Percentiles rank a stretch among this genome's conserved stretches.
Conservation (phyloP, 64 coral and sea anemone species). For the Montipora efflorescens region DNA sequence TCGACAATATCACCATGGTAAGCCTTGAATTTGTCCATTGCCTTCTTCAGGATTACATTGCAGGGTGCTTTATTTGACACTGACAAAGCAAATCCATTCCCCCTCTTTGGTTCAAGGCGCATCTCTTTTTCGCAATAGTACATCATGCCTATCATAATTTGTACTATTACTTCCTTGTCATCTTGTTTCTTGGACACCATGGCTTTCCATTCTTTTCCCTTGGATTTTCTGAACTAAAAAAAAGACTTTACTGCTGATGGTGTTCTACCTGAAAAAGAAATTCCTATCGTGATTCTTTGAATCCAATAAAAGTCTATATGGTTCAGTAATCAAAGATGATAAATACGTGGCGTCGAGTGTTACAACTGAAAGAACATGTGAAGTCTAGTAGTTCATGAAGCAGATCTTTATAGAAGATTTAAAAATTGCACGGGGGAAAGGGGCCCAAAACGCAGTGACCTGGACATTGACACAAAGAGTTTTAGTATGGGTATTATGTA, state of each 20-base stretch:
- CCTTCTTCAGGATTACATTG: conserved; percentile 27
- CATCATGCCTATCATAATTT: conserved; percentile 12
- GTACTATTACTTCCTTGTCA: conserved; percentile 16
- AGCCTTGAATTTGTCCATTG: background rate
- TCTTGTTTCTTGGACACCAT: conserved; percentile 35
- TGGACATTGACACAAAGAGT: background rate
- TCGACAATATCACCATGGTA: background rate
- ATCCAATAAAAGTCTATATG: background rate
- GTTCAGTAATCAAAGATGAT: background rate
- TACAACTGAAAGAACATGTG: background rate
- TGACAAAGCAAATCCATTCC: too few relatives aligned
- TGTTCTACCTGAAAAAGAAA: conserved; percentile 35
- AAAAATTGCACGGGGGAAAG: background rate
- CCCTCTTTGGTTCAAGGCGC: too few relatives aligned
- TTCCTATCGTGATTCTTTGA: conserved; percentile 11
- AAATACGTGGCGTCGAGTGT: background rate
- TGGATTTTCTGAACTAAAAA: background rate
- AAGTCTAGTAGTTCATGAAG: background rate
- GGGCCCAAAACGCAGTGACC: background rate
- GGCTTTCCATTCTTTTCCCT: conserved; percentile 52
- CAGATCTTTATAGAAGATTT: background rate
- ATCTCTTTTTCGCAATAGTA: conserved; percentile 2
- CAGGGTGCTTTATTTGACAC: conserved; percentile 40
- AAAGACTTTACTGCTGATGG: conserved; percentile 36
- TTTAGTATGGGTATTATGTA: background rate